Conservation (phyloP, 1,140 invertebrate genomes). For the Heliconius eleuchia region DNA sequence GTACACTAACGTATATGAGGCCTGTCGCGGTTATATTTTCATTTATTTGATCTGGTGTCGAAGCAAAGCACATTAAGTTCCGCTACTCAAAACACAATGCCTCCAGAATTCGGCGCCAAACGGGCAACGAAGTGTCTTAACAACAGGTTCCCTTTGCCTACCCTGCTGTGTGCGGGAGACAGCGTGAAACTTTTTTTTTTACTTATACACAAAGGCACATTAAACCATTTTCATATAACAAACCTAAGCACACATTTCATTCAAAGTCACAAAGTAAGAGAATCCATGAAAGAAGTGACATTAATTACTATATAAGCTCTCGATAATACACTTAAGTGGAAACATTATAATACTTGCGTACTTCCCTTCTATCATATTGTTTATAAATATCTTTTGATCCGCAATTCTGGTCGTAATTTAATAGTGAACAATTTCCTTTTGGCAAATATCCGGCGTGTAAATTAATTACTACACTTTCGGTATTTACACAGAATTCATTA, state of each 20-base stretch:
- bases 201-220: neutral
- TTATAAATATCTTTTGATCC: slow-evolving; percentile 29
- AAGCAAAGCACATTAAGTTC: too few relatives aligned
- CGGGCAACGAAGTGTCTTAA: too few relatives aligned
- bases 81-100: too few relatives aligned
- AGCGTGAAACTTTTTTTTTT: neutral
- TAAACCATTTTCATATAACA: neutral
- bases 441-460: slow-evolving; percentile 33
- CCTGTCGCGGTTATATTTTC: too few relatives aligned
- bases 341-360: slow-evolving; percentile 18
- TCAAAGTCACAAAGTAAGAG: slow-evolving; percentile 4
- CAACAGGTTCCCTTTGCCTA: too few relatives aligned
- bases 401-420: slow-evolving; percentile 22
- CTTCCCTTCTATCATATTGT: slow-evolving; percentile 17
- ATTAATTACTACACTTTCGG: slow-evolving; percentile 21
- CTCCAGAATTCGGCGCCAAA: too few relatives aligned
- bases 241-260: neutral
- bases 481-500: slow-evolving; percentile 2
- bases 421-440: slow-evolving; percentile 32
- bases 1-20: too few relatives aligned
- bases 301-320: slow-evolving; percentile 24
- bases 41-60: too few relatives aligned
- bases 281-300: slow-evolving; percentile 16
- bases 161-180: too few relatives aligned
- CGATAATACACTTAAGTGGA: slow-evolving; percentile 25